These are phyloP conservation scores for Cyclophora punctaria DNA, from an alignment of 2,888 invertebrate species.

Conservation along the genomic window DNA sequence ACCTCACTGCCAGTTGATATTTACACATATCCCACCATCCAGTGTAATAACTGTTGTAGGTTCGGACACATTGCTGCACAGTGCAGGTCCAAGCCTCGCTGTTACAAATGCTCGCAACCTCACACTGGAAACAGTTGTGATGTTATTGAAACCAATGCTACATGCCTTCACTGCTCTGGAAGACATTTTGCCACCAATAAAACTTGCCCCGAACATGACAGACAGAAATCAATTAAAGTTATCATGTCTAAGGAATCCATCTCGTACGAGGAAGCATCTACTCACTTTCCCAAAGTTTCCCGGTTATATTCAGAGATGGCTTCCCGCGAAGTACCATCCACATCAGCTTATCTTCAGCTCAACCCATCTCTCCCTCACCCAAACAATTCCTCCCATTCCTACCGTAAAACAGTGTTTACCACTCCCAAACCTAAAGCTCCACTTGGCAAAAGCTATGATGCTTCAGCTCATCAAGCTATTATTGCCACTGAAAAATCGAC, in stretches of 20 bases:
- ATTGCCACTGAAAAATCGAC: neutral
- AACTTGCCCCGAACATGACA: constrained; percentile 11
- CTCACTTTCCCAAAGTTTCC: neutral
- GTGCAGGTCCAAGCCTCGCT: constrained; percentile 16
- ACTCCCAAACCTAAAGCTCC: constrained; percentile 1
- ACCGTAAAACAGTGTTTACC: neutral
- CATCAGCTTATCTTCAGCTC: neutral
- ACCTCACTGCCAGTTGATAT: constrained; percentile 5
- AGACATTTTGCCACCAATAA: constrained; percentile 9
- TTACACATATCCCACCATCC: constrained; percentile 13
- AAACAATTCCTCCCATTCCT: neutral
- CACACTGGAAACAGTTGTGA: neutral
- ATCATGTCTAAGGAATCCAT: constrained; percentile 14
- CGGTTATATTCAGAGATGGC: neutral
- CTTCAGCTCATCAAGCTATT: neutral
- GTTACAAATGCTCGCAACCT: constrained; percentile 2
- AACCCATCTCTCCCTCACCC: neutral
- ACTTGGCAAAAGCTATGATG: constrained; percentile 2
- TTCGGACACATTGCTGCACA: constrained; percentile 15
- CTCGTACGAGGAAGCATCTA: constrained; percentile 12
- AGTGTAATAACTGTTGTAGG: constrained; percentile 15
- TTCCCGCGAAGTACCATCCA: neutral
- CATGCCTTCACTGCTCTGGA: constrained; percentile 10
- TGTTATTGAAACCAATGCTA: neutral
- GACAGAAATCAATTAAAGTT: constrained; percentile 15